These are phyloP conservation scores for Caenorhabditis sp. DNA, from an alignment of 2,888 invertebrate genomes.

Conservation along the genomic window DNA sequence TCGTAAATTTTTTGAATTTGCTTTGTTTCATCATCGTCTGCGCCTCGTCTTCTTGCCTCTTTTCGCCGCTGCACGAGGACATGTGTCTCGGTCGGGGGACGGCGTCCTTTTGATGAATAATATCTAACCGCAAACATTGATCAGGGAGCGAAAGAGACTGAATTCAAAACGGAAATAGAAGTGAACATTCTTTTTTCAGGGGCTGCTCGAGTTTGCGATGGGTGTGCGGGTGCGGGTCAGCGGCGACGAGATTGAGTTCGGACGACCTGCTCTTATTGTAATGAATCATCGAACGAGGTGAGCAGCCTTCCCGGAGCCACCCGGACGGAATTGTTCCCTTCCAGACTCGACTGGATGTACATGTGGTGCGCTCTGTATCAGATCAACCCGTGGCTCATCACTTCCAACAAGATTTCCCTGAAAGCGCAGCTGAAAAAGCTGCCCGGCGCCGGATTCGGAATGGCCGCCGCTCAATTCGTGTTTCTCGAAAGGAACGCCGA, in stretches of 20 bases:
- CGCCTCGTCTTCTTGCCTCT: not conserved
- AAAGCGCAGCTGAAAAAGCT: conserved; percentile 88
- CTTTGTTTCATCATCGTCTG: not conserved
- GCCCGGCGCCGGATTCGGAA: conserved; percentile 91
- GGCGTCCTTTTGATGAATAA: conserved; percentile 22
- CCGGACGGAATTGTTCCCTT: no score
- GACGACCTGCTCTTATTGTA: conserved; percentile 86
- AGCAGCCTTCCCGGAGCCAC: no score
- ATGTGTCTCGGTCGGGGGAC: not conserved
- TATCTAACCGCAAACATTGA: conserved; percentile 1
- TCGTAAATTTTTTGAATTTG: not conserved
- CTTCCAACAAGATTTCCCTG: conserved; percentile 86
- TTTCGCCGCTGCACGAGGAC: not conserved
- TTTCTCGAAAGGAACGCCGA: conserved; percentile 90
- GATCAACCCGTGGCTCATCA: conserved; percentile 82
- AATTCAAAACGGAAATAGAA: no score
- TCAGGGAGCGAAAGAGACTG: not conserved
- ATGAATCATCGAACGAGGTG: conserved; percentile 84
- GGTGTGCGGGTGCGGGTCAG: conserved; percentile 72
- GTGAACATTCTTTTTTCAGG: conserved; percentile 63
- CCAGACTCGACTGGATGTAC: conserved; percentile 89
- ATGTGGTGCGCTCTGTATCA: conserved; percentile 89
- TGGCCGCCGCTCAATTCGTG: conserved; percentile 90
- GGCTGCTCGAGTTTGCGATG: conserved; percentile 75
- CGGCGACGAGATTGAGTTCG: conserved; percentile 80